Conservation (phyloP, 2,888 invertebrate species). For the Microchrysa polita region DNA sequence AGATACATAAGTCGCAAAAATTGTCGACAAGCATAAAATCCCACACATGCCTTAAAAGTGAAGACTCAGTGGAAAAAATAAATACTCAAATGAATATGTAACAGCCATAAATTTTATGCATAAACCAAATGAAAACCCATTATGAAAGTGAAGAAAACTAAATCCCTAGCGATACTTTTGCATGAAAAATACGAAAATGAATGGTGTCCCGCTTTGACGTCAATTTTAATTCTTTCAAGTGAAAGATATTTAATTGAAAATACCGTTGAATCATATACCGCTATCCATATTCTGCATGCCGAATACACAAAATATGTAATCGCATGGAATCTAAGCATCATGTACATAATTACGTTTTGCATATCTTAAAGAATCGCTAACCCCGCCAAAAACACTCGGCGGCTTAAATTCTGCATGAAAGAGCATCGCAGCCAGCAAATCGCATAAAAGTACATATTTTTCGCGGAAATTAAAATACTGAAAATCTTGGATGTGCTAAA, state of each 20-base stretch:
- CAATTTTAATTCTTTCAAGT: neutral
- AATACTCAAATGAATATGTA: too few relatives aligned
- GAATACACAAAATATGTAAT: neutral
- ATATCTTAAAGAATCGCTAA: neutral
- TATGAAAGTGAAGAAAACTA: neutral
- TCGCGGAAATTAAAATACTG: neutral
- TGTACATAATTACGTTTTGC: constrained; percentile 4
- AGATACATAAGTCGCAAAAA: neutral
- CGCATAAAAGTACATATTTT: neutral
- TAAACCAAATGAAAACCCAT: neutral
- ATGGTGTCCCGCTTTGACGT: too few relatives aligned
- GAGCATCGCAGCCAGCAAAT: neutral
- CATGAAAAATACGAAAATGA: too few relatives aligned
- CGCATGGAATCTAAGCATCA: neutral
- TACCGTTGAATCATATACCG: neutral
- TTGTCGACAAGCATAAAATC: neutral
- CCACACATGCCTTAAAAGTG: neutral
- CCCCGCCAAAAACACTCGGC: neutral
- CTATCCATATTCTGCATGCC: neutral
- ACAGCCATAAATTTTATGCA: too few relatives aligned
- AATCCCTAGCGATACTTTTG: neutral
- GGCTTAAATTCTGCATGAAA: neutral
- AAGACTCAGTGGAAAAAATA: too few relatives aligned
- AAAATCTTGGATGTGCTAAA: neutral
- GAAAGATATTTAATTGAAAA: neutral